Percentiles rank a stretch among this genome's conserved stretches.
These are phyloP conservation scores for Tapera naevia DNA, from an alignment of 2,797 vertebrate species.

Conservation along the genomic window DNA sequence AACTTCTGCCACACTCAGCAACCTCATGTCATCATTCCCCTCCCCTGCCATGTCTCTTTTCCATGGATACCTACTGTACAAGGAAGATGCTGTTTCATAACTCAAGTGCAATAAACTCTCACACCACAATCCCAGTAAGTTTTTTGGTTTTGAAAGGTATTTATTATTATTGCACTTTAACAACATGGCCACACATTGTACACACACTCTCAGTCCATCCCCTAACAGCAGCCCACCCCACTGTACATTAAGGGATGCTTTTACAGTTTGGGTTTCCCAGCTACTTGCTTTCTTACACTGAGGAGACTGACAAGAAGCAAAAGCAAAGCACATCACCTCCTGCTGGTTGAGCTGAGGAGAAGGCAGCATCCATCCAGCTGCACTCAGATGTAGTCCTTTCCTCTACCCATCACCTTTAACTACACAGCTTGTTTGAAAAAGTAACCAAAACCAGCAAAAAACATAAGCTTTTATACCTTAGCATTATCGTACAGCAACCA, in stretches of 20 bases:
- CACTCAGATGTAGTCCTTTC: not conserved
- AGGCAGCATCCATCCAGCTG: not conserved
- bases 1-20: not conserved
- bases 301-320: not conserved
- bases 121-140: not conserved
- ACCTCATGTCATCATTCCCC: no score
- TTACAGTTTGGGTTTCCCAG: not conserved
- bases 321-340: not conserved
- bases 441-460: not conserved
- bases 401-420: not conserved
- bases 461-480: not conserved
- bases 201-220: not conserved
- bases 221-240: not conserved
- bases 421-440: not conserved
- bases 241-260: not conserved
- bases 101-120: not conserved
- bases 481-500: not conserved
- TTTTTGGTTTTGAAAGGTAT: not conserved
- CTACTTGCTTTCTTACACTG: not conserved
- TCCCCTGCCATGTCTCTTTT: no score
- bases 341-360: rapidly evolving
- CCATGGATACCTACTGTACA: not conserved
- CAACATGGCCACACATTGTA: no score
- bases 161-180: not conserved
- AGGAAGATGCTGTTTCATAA: not conserved